Evolutionary conservation across 2,113 vertebrate genomes (phyloP).

Genomic region (Colius striatus): DNA sequence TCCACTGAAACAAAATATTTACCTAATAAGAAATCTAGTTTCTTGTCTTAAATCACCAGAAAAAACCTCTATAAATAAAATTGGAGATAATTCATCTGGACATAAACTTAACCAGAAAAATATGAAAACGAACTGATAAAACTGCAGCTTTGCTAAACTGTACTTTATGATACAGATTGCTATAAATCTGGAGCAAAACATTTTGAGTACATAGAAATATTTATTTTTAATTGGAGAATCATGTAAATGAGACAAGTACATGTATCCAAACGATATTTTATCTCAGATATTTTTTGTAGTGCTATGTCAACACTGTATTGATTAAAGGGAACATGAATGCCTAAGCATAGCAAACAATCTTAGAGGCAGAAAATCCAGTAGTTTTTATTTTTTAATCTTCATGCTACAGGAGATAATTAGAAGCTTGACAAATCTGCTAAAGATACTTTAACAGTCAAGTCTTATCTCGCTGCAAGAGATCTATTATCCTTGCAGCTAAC

Average conservation of each 20-base stretch:
- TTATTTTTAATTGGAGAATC: background rate
- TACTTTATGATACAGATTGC: background rate
- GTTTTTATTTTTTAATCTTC: background rate
- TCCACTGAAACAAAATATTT: background rate
- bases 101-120: background rate
- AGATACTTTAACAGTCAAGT: background rate
- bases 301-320: background rate
- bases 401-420: background rate
- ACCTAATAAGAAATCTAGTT: background rate
- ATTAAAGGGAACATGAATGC: background rate
- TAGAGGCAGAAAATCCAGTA: background rate
- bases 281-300: background rate
- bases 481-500: background rate
- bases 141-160: background rate
- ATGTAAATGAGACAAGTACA: background rate
- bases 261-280: background rate
- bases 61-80: background rate
- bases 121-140: background rate
- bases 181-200: background rate
- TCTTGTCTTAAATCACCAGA: background rate
- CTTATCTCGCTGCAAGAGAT: background rate
- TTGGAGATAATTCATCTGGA: background rate
- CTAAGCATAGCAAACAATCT: background rate
- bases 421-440: background rate
- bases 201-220: background rate